Evolutionary conservation across 2,113 vertebrate species (phyloP), one percentile per base, ranked within the genome.

Genomic region (Mugil cephalus): DNA sequence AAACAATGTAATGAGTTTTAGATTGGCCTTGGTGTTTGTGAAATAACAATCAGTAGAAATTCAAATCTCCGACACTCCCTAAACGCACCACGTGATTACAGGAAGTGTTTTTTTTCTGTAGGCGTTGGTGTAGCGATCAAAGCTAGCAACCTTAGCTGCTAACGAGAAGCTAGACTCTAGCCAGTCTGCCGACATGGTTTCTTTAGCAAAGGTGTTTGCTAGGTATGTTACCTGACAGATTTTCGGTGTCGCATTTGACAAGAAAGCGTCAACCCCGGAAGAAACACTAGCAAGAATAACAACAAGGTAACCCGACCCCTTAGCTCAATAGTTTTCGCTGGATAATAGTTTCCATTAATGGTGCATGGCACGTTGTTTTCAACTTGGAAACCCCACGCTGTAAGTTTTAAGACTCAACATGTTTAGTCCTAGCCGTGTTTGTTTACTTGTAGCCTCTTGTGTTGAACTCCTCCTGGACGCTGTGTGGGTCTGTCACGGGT

Each of bases 251-350:
- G 11, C 24, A 24, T 17, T 62, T n/a, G 6, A 53, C 17, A 7
- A 78, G 17, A 64, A 59, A 70, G 60, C 72, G 52, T 63, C 63
- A 10, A 18, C 69, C 65, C 19, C 40, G 77, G 76, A 15, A 13
- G 78, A 75, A 58, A 21, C 58, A 63, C 11, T 76, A 82, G 84
- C 85, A 71, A 75, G 17, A 80, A 68, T 56, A 78, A 79, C 77
- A 40, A 34, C 52, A 85, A 90, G 87, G 88, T 92, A 88, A 81
- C 19, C n/a, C n/a, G n/a, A n/a, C n/a, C n/a, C n/a, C n/a, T 70
- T 68, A 71, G 64, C 52, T 48, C 63, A 3, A 36, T 61, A 30
- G 6, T 47, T 53, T 50, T 19, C 46, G 12, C 14, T 13, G 7
- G 8, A 10, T 11, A 15, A 1, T 45, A 24, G 7, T 30, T 43